Evolutionary conservation across 1,140 invertebrate species (phyloP).

Genomic region (Pseudomyrmex cubaensis): DNA sequence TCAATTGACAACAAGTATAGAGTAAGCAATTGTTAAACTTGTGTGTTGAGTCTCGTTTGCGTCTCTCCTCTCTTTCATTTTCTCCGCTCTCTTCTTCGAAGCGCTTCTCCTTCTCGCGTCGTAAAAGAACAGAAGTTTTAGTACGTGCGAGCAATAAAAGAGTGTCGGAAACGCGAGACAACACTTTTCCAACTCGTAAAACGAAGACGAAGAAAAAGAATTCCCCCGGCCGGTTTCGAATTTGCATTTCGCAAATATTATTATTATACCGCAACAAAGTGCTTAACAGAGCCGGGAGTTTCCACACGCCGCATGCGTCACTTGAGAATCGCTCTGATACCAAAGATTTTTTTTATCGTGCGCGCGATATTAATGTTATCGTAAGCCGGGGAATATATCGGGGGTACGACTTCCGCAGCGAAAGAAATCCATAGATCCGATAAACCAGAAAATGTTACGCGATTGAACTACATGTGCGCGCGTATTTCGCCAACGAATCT

Average conservation of each 20-base stretch:
- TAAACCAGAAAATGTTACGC: no score
- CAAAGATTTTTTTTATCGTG: slow-evolving; percentile 14
- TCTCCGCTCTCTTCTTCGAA: no score
- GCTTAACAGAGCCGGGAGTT: not conserved
- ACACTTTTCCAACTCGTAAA: no score
- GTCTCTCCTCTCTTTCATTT: not conserved
- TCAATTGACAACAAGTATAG: not conserved
- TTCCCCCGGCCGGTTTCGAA: no score
- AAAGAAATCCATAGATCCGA: no score
- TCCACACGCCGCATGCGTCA: slow-evolving; percentile 10
- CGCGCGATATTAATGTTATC: not conserved
- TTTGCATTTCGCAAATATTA: not conserved
- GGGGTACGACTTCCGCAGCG: no score
- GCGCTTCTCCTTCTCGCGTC: no score
- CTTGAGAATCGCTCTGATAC: slow-evolving; percentile 1
- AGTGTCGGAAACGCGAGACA: not conserved
- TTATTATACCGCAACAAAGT: not conserved
- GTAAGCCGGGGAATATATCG: no score
- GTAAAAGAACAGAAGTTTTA: not conserved
- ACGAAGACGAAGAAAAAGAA: no score
- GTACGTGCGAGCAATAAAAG: not conserved
- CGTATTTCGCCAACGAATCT: no score
- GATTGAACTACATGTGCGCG: no score
- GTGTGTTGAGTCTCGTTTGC: not conserved
- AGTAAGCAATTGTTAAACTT: not conserved